Conservation (phyloP, 2,797 vertebrate genomes). For the Thripadectes ignobilis region DNA sequence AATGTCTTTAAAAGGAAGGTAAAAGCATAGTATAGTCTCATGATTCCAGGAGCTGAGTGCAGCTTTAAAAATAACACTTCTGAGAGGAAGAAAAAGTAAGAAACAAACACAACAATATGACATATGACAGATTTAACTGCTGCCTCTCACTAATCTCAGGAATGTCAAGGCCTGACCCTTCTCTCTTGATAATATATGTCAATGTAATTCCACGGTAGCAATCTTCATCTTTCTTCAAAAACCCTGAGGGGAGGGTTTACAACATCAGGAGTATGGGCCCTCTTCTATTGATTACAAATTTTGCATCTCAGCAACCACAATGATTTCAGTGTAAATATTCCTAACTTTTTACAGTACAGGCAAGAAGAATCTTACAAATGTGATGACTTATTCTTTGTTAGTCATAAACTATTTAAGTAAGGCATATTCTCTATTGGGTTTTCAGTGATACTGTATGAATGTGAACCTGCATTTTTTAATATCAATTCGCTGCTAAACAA, state of each 20-base stretch:
- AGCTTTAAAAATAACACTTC: not conserved
- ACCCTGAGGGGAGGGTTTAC: not conserved
- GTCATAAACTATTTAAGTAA: not conserved
- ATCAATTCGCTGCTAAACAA: conserved; percentile 38
- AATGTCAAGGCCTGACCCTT: not conserved
- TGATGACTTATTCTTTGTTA: not conserved
- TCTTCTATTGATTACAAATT: not conserved
- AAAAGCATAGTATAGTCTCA: not conserved
- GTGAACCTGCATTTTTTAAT: conserved; percentile 11
- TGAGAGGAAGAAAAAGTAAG: not conserved
- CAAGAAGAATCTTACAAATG: not conserved
- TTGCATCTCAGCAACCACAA: not conserved
- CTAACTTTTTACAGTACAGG: not conserved
- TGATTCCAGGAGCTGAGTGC: not conserved
- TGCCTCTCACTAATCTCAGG: not conserved
- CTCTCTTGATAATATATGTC: not conserved
- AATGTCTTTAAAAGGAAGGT: not conserved
- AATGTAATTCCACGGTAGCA: not conserved
- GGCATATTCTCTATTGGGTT: not conserved
- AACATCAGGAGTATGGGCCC: not conserved
- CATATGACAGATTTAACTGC: not conserved
- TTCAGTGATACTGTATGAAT: not conserved
- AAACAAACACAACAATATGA: not conserved
- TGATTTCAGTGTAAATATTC: not conserved
- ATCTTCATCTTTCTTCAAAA: not conserved